Evolutionary conservation across 2,113 vertebrate species (phyloP), one percentile per base, ranked within the genome.

Genomic region (Narcine bancroftii): DNA sequence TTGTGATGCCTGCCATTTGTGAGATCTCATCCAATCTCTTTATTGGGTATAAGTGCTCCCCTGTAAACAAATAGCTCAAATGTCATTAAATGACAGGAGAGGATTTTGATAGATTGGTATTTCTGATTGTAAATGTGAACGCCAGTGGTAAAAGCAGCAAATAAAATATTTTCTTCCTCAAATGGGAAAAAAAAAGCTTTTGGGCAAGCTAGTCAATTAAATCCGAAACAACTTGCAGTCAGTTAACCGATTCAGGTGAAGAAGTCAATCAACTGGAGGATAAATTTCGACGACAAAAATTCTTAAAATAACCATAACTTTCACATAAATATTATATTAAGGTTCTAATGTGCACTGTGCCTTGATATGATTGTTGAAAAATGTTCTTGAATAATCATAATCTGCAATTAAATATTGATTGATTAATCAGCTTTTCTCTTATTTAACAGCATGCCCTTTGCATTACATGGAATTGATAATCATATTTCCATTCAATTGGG

Each of bases 241-340:
- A 26, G 89, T 91, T 69, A 91, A 71, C 13, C 33, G 11, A 69
- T 91, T 26, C 42, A 45, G 42, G 45, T 91, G 11, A 45, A 69
- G 15, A 69, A 91, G 89, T 71, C 63, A 33, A 91, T 91, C 89
- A 91, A 69, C 3, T 91, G 24, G 63, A 91, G 6, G 63, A 71
- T 91, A 69, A 91, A 91, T 91, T 71, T 33, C 63, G 13, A 47
- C 89, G 89, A 91, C 89, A 71, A 69, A 29, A 47, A 15, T 47
- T 71, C 65, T 69, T 91, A 56, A 69, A 91, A 71, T 45, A 91
- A 91, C 63, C 60, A 91, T 71, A 21, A 45, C 89, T 91, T 89
- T 45, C 5, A 91, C 42, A 91, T 91, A 53, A 91, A 91, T 91
- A 91, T 91, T 91, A 91, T 69, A 91, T 91, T 91, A 65, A 66